A percentile compares a stretch with the other conserved stretches of the same genome.
phyloP scores from a whole-genome alignment of 2,888 invertebrate genomes.

The Rhagium mordax region DNA sequence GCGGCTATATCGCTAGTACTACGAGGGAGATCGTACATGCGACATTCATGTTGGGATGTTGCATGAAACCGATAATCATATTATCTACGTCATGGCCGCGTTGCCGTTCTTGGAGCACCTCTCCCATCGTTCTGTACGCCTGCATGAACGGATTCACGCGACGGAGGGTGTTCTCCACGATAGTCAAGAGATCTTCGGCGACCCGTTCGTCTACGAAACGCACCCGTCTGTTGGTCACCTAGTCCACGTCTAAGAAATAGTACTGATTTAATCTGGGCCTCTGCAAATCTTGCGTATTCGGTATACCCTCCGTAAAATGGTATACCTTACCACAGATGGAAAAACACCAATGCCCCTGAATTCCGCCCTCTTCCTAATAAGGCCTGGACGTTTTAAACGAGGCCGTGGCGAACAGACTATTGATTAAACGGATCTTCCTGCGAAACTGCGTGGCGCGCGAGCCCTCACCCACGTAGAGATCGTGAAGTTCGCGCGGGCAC shows the following conservation, averaged over 20 bases:
- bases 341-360: no score
- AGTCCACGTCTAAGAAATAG: conserved; percentile 42
- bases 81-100: not conserved
- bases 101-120: conserved; percentile 23
- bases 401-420: no score
- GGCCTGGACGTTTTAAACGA: no score
- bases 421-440: no score
- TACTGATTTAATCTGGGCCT: conserved; percentile 34
- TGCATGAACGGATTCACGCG: no score
- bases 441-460: no score
- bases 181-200: not conserved
- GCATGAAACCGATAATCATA: not conserved
- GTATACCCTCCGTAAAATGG: no score
- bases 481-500: no score
- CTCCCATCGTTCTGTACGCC: conserved; percentile 20
- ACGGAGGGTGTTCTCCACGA: conserved; percentile 21
- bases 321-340: no score
- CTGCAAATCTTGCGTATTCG: not conserved
- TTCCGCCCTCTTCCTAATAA: no score
- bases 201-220: conserved; percentile 8
- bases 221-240: conserved; percentile 7
- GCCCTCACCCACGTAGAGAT: no score
- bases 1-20: conserved; percentile 38
- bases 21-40: conserved; percentile 32
- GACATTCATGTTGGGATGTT: not conserved